These are phyloP conservation scores for Copidosoma floridanum DNA, from an alignment of 1,140 invertebrate species.

Conservation along the genomic window DNA sequence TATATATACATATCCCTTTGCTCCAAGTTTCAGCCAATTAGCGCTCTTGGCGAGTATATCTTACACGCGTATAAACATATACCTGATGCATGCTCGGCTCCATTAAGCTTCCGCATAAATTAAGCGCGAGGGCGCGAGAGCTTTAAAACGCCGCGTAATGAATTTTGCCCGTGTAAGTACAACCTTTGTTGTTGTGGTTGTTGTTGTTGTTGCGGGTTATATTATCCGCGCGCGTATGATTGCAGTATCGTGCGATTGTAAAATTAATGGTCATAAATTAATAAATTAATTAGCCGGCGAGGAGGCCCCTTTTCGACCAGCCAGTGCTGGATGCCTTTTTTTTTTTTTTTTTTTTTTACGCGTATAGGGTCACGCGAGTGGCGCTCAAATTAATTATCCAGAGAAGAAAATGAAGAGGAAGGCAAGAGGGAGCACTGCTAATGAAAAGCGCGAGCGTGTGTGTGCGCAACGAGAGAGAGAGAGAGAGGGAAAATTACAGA, in stretches of 20 bases:
- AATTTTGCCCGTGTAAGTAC: no score
- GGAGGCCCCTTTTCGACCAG: no score
- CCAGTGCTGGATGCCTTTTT: no score
- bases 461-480: not conserved
- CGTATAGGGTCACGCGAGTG: constrained; percentile 7
- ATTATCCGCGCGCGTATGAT: no score
- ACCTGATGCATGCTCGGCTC: not conserved
- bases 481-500: constrained; percentile 18
- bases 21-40: constrained; percentile 19
- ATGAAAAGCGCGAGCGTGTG: constrained; percentile 9
- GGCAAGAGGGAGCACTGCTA: not conserved
- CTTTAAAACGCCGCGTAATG: no score
- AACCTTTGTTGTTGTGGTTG: no score
- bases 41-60: not conserved
- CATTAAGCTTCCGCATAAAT: constrained; percentile 21
- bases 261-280: not conserved
- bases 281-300: constrained; percentile 14
- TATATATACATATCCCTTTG: not conserved
- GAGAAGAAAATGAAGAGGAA: not conserved
- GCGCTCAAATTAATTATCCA: constrained; percentile 9
- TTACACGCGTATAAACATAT: not conserved
- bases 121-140: not conserved
- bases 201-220: no score
- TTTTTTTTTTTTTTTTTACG: not conserved
- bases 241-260: no score